Evolutionary conservation across 2,113 vertebrate genomes (phyloP).

Genomic region (Istiophorus platypterus): DNA sequence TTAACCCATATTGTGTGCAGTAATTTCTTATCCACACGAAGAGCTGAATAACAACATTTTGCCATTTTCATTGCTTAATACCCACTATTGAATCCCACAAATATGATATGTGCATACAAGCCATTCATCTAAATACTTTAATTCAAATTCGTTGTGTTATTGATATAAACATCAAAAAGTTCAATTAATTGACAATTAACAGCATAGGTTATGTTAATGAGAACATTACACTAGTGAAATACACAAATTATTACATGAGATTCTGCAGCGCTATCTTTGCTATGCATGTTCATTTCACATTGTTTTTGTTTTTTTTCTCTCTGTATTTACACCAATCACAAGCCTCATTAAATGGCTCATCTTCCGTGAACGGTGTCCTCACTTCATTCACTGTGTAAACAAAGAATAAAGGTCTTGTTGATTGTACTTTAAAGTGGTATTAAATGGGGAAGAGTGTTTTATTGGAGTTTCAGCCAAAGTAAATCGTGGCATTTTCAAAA

Average conservation of each 20-base stretch:
- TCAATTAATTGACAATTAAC: neutral
- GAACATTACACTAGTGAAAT: neutral
- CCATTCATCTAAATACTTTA: neutral
- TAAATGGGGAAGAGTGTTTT: conserved; percentile 1
- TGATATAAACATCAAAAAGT: no score
- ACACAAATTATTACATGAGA: neutral
- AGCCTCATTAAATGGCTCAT: conserved; percentile 63
- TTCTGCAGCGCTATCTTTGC: conserved; percentile 5
- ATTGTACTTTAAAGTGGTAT: conserved; percentile 33
- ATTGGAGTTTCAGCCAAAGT: neutral
- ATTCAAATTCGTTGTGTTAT: neutral
- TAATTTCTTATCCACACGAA: neutral
- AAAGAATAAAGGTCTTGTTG: conserved; percentile 37
- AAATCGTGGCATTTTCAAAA: no score
- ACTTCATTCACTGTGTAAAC: conserved; percentile 43
- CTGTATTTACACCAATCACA: conserved; percentile 58
- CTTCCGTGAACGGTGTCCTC: conserved; percentile 51
- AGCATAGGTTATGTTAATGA: conserved; percentile 4
- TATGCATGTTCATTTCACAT: conserved; percentile 32
- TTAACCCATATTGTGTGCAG: neutral
- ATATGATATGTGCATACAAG: neutral
- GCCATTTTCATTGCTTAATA: neutral
- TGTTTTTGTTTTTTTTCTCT: conserved; percentile 35
- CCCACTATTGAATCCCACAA: neutral
- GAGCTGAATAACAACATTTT: neutral